Evolutionary conservation across 2,888 invertebrate species (phyloP).

Genomic region (Acanthoscelides obtectus): DNA sequence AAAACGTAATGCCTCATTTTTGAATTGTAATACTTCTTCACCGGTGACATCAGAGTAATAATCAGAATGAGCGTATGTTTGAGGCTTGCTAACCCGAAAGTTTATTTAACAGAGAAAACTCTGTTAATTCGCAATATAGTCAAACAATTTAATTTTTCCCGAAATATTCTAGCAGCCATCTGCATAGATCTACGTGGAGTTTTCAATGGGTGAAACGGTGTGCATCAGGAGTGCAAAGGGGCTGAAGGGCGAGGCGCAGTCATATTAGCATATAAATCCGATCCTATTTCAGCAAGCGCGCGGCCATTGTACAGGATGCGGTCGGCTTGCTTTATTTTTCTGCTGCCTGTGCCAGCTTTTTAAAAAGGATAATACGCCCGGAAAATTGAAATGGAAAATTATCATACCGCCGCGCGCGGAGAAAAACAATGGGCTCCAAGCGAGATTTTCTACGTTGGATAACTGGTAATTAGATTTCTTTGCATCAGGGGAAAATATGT

Average conservation of each 20-base stretch:
- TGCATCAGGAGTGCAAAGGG: background rate
- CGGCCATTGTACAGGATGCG: background rate
- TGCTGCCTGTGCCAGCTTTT: background rate
- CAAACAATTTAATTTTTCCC: too few species aligned
- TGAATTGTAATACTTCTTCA: too few species aligned
- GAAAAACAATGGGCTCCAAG: background rate
- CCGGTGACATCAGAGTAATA: too few species aligned
- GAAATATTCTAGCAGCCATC: background rate
- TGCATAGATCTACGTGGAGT: background rate
- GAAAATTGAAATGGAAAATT: background rate
- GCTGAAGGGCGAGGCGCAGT: background rate
- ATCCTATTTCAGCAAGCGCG: background rate
- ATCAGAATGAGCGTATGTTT: too few species aligned
- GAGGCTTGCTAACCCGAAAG: too few species aligned
- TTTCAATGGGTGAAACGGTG: background rate
- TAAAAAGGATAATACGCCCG: background rate
- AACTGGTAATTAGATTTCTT: background rate
- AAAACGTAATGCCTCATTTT: too few species aligned
- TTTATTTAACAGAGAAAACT: too few species aligned
- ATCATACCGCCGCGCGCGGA: background rate
- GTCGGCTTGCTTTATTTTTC: background rate
- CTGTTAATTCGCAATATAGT: too few species aligned
- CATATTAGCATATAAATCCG: background rate
- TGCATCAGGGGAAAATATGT: background rate
- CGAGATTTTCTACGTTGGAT: background rate